phyloP scores from a whole-genome alignment of 2,888 invertebrate genomes.

The Callyntrura sp. region DNA sequence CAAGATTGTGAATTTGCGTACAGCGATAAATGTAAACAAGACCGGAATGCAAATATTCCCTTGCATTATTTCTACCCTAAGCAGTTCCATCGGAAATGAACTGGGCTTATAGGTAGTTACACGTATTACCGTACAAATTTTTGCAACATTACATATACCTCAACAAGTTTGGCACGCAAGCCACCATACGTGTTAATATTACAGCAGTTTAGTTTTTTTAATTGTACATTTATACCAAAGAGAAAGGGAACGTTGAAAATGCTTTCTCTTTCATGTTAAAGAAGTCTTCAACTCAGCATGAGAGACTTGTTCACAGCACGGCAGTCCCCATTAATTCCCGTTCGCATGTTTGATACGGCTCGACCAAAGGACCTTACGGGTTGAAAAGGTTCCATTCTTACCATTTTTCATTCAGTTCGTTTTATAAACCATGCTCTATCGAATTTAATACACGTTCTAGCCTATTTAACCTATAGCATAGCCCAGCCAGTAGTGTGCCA shows the following conservation, averaged over 20 bases:
- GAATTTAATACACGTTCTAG: neutral
- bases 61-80: neutral
- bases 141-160: too few relatives aligned
- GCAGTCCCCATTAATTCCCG: slow-evolving; percentile 47
- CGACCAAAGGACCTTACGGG: slow-evolving; percentile 57
- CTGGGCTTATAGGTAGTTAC: neutral
- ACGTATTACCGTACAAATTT: slow-evolving; percentile 4
- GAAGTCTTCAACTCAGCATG: slow-evolving; percentile 32
- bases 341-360: slow-evolving; percentile 11
- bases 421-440: neutral
- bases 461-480: too few relatives aligned
- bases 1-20: slow-evolving; percentile 39
- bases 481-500: slow-evolving; percentile 17
- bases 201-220: neutral
- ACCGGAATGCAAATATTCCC: neutral
- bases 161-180: too few relatives aligned
- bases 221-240: neutral
- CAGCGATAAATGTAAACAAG: neutral
- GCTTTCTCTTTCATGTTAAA: neutral
- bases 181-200: too few relatives aligned
- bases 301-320: slow-evolving; percentile 16
- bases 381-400: slow-evolving; percentile 31
- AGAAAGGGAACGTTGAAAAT: neutral
- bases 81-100: neutral
- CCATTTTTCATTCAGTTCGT: slow-evolving; percentile 59